phyloP scores from a whole-genome alignment of 2,888 invertebrate genomes.

The Pseudococcus viburni region DNA sequence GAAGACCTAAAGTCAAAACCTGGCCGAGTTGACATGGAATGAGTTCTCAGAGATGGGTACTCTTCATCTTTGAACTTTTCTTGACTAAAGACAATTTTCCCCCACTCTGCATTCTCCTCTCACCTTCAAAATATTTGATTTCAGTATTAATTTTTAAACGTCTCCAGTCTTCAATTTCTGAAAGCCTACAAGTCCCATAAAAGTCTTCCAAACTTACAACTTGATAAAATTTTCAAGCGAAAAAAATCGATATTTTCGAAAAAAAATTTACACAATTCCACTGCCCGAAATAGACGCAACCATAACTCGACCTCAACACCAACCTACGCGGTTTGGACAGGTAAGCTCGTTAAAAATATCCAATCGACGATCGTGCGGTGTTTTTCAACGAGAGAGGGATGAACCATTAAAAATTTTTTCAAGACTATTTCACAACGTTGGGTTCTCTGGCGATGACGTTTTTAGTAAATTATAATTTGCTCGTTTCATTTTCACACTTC shows the following conservation, averaged over 20 bases:
- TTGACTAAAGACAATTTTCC: no score
- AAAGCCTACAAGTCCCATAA: not conserved
- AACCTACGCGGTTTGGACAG: not conserved
- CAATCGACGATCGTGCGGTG: not conserved
- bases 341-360: not conserved
- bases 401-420: not conserved
- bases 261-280: not conserved
- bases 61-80: no score
- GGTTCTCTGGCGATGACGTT: constrained; percentile 37
- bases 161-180: no score
- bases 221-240: not conserved
- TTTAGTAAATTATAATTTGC: constrained; percentile 33
- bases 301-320: not conserved
- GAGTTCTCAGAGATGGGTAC: no score
- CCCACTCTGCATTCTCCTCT: no score
- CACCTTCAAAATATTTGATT: no score
- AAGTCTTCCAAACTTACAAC: not conserved
- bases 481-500: constrained; percentile 27
- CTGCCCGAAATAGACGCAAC: not conserved
- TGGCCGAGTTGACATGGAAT: no score
- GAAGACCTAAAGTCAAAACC: no score
- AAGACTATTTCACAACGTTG: not conserved
- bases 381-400: not conserved
- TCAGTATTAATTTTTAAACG: no score
- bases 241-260: not conserved